Percentiles rank a stretch among this genome's conserved stretches.
Evolutionary conservation across 1,140 invertebrate genomes (phyloP).

Genomic region (Campoletis sonorensis): DNA sequence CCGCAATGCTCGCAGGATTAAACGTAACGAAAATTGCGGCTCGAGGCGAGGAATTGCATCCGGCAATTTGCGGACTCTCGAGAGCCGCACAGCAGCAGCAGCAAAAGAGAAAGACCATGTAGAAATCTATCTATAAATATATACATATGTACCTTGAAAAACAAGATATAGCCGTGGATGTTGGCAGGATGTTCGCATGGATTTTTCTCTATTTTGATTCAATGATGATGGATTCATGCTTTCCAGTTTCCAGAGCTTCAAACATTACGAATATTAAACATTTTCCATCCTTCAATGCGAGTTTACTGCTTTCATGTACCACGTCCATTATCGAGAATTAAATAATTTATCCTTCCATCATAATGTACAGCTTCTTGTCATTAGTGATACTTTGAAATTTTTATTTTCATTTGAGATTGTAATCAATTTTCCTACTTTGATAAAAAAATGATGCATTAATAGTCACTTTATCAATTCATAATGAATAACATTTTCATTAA

Average conservation of each 20-base stretch:
- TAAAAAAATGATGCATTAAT: too few relatives aligned
- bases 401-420: too few relatives aligned
- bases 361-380: too few relatives aligned
- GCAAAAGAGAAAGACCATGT: conserved; percentile 1
- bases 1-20: conserved; percentile 44
- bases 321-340: too few relatives aligned
- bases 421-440: too few relatives aligned
- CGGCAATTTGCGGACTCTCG: conserved; percentile 48
- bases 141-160: background rate
- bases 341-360: too few relatives aligned
- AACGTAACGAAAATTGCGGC: conserved; percentile 51
- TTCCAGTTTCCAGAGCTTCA: background rate
- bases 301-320: too few relatives aligned
- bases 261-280: too few relatives aligned
- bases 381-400: too few relatives aligned
- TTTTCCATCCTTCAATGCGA: too few relatives aligned
- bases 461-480: too few relatives aligned
- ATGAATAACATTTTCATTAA: too few relatives aligned
- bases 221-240: background rate
- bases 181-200: background rate
- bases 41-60: conserved; percentile 51
- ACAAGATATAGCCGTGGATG: background rate
- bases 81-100: conserved; percentile 21
- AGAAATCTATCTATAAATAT: background rate
- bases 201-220: background rate